Conservation (phyloP, 2,888 invertebrate genomes). For the Dasypogon diadema region DNA sequence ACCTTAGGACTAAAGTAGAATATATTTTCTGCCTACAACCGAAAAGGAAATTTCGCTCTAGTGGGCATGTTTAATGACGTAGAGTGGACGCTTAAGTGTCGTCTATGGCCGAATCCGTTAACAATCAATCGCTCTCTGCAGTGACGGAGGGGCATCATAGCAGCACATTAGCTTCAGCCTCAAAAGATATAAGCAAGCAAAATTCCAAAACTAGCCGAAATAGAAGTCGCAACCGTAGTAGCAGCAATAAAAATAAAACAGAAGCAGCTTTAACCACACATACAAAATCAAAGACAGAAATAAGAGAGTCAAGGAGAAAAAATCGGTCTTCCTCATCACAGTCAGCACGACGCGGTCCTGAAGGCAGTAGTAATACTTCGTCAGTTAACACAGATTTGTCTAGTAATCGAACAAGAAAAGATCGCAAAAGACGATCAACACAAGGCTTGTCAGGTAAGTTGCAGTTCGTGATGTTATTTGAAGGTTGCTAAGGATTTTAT, state of each 20-base stretch:
- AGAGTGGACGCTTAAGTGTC: constrained; percentile 80
- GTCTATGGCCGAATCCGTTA: constrained; percentile 94
- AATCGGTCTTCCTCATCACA: constrained; percentile 3
- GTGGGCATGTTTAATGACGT: constrained; percentile 68
- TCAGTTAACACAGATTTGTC: constrained; percentile 17
- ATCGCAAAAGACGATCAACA: constrained; percentile 41
- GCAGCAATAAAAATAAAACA: constrained; percentile 57
- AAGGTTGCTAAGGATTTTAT: neutral
- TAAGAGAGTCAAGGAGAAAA: constrained; percentile 5
- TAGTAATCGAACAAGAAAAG: constrained; percentile 30
- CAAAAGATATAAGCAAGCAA: constrained; percentile 56
- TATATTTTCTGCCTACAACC: constrained; percentile 29
- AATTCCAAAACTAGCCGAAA: constrained; percentile 32
- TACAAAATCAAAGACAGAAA: constrained; percentile 1
- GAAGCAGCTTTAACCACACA: constrained; percentile 57
- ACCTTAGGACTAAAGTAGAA: neutral
- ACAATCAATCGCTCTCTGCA: constrained; percentile 80
- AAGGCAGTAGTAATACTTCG: constrained; percentile 23
- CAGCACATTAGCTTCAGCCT: constrained; percentile 59
- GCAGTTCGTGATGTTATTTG: neutral
- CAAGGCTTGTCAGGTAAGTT: constrained; percentile 41
- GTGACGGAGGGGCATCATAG: constrained; percentile 74
- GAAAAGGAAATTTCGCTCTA: constrained; percentile 41
- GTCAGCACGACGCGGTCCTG: constrained; percentile 1
- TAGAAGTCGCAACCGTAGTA: constrained; percentile 17